phyloP scores from a whole-genome alignment of 2,797 vertebrate genomes.

The Kryptolebias ocellatus region DNA sequence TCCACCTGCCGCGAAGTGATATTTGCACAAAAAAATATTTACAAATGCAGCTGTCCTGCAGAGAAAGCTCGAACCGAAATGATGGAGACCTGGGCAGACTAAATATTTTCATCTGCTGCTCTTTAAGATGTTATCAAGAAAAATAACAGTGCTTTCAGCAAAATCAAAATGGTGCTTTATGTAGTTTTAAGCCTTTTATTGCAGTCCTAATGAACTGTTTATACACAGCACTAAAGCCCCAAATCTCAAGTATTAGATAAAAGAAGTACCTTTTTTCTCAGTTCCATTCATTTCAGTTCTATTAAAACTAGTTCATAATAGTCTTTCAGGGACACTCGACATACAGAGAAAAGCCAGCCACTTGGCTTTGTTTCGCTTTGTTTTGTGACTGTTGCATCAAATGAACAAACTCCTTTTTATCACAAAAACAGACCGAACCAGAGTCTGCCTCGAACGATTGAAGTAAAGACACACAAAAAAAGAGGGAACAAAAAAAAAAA shows the following conservation, averaged over 20 bases:
- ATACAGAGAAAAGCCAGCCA: neutral
- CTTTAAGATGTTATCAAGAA: neutral
- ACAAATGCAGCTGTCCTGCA: slow-evolving; percentile 24
- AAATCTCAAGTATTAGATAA: neutral
- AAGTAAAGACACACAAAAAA: neutral
- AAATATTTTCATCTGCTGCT: slow-evolving; percentile 10
- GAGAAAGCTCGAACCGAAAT: slow-evolving; percentile 9
- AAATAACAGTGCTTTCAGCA: neutral
- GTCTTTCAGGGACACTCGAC: neutral
- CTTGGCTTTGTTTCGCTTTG: neutral
- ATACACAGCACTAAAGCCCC: neutral
- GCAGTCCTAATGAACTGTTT: neutral
- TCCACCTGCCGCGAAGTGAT: slow-evolving; percentile 46
- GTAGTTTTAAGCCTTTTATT: neutral
- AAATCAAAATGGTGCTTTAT: neutral
- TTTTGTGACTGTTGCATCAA: neutral
- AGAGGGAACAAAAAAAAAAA: neutral
- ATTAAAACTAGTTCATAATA: neutral
- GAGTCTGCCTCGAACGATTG: neutral
- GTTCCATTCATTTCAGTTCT: too few species aligned
- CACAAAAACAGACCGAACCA: neutral
- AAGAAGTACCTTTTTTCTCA: too few species aligned
- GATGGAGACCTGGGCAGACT: slow-evolving; percentile 10
- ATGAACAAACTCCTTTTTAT: neutral
- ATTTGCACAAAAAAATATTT: slow-evolving; percentile 37